A percentile compares a stretch with the other conserved stretches of the same genome.
Evolutionary conservation across 1,140 invertebrate species (phyloP).

Genomic region (Listronotus bonariensis): DNA sequence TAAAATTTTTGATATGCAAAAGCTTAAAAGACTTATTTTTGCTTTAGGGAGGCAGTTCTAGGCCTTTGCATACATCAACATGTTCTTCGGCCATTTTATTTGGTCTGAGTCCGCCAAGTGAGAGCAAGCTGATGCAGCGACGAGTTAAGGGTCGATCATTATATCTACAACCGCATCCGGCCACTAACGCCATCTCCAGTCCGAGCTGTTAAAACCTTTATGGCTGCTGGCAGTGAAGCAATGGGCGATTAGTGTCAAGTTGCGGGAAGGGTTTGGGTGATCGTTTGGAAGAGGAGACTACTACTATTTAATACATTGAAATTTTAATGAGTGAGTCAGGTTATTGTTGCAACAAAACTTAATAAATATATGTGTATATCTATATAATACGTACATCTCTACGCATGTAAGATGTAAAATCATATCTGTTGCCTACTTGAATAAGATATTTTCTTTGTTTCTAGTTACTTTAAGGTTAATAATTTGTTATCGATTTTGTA

Average conservation of each 20-base stretch:
- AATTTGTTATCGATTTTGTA: too few species aligned
- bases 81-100: constrained; percentile 59
- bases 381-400: too few species aligned
- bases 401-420: too few species aligned
- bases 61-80: constrained; percentile 19
- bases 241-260: not conserved
- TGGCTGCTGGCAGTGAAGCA: constrained; percentile 28
- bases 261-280: constrained; percentile 27
- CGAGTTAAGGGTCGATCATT: constrained; percentile 62
- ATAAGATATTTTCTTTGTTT: too few species aligned
- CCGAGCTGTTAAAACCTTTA: constrained; percentile 50
- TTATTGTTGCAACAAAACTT: not conserved
- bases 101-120: constrained; percentile 82
- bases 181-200: constrained; percentile 51
- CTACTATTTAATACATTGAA: not conserved
- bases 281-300: constrained; percentile 12
- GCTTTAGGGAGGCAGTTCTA: constrained; percentile 16
- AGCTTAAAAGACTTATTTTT: not conserved
- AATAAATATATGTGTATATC: not conserved
- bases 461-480: too few species aligned
- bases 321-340: constrained; percentile 26
- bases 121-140: constrained; percentile 81
- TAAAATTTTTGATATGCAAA: too few species aligned
- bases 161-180: constrained; percentile 43
- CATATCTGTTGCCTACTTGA: too few species aligned